phyloP scores from a whole-genome alignment of 30 jellyfish, hydroid and myxozoan genomes.

The Morbakka virulenta region DNA sequence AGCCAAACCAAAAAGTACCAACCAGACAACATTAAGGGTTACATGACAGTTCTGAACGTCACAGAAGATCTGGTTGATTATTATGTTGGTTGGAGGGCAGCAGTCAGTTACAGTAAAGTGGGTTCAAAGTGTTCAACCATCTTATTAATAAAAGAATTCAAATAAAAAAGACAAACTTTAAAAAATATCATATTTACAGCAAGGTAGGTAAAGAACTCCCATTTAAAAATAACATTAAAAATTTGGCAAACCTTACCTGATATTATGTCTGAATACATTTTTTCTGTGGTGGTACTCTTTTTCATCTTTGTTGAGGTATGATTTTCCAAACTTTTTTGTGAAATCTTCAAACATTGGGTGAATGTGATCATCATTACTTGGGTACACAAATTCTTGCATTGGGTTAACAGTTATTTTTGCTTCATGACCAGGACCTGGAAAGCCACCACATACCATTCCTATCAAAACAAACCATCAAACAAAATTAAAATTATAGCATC shows the following conservation, averaged over 20 bases:
- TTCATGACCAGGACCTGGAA: constrained; percentile 99
- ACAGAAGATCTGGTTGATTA: too few species aligned
- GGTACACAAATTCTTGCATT: constrained; percentile 71
- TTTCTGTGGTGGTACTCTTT: constrained; percentile 38
- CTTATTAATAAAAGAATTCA: too few species aligned
- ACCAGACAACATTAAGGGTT: too few species aligned
- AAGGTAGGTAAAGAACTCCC: too few species aligned
- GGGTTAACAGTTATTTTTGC: constrained; percentile 74
- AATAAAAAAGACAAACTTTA: too few species aligned
- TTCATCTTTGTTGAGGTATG: constrained; percentile 21
- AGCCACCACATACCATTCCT: constrained; percentile 78
- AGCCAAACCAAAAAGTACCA: too few species aligned
- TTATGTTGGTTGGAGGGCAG: too few species aligned
- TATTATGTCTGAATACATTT: constrained; percentile 45
- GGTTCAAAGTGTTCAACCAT: too few species aligned
- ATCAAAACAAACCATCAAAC: not conserved
- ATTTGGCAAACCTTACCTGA: constrained; percentile 50
- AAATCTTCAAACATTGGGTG: constrained; percentile 59
- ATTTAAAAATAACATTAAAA: too few species aligned
- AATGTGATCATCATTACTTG: constrained; percentile 64
- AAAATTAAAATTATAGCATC: not conserved
- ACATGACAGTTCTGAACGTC: too few species aligned
- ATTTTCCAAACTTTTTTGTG: constrained; percentile 40
- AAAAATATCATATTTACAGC: too few species aligned
- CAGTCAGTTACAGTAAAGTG: too few species aligned